Evolutionary conservation across 2,797 vertebrate species (phyloP).

Genomic region (Taeniopygia guttata): DNA sequence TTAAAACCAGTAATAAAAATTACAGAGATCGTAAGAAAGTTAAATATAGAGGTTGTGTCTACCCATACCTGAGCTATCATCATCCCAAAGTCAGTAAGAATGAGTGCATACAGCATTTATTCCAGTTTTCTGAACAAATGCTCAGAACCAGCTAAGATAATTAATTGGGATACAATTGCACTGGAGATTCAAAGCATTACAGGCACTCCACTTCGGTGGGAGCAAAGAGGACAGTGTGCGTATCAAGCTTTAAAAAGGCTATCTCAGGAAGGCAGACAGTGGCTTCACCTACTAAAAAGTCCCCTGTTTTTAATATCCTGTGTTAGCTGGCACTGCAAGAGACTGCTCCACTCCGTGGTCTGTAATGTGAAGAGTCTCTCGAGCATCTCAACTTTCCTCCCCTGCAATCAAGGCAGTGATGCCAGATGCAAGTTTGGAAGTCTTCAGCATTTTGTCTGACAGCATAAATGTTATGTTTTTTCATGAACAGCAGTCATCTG

Average conservation of each 20-base stretch:
- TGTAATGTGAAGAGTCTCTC: not conserved
- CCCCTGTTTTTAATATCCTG: not conserved
- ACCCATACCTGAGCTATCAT: not conserved
- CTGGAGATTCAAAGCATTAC: not conserved
- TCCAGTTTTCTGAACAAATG: not conserved
- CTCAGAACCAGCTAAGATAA: not conserved
- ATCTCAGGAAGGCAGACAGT: not conserved
- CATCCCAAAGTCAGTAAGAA: not conserved
- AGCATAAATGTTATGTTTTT: slow-evolving; percentile 52
- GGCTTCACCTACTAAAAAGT: not conserved
- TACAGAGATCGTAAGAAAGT: not conserved
- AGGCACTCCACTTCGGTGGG: not conserved
- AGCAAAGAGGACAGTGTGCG: not conserved
- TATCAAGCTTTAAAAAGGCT: not conserved
- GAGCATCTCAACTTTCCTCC: not conserved
- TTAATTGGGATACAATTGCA: fast-evolving
- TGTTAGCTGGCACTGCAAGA: not conserved
- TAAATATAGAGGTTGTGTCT: not conserved
- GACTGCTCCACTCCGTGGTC: fast-evolving
- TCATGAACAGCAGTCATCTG: slow-evolving; percentile 45
- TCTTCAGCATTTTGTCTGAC: slow-evolving; percentile 34
- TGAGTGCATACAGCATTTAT: not conserved
- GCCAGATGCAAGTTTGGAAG: slow-evolving; percentile 52
- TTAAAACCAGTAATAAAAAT: not conserved
- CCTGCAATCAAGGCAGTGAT: slow-evolving; percentile 3